Base-by-base conservation (phyloP, 2,797 vertebrate species). In the Sebastes umbrosus region DNA sequence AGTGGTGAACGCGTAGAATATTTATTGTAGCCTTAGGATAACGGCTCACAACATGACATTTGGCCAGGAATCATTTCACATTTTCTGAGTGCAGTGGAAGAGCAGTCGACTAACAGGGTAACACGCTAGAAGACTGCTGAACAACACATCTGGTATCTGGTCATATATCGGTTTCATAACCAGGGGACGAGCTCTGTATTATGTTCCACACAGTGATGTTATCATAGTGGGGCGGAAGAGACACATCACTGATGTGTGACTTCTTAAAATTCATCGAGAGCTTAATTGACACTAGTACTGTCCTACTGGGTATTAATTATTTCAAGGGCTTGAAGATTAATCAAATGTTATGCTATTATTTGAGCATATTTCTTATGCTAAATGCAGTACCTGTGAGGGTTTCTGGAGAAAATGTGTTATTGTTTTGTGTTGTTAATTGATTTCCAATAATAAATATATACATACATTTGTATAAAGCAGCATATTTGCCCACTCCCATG, bases 21-120 rank as follows among this genome's bases (percentile, higher is more conserved):
- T 85, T 77, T 75, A 87, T 75, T 67, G 29, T 18, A 46, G 73
- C 80, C 79, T 27, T 0, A 24, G 75, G 84, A 58, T 77, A 29
- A 59, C 59, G 31, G 69, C 57, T 58, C 1, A 0, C 67, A 81
- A n/a, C 39, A 60, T 84, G 77, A 77, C 72, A 81, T 75, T 57
- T 58, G 59, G 32, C 34, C 34, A 63, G 52, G 59, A 50, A 62
- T 50, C 6, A 31, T 73, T 84, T 69, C 36, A 58, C 7, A 60
- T 70, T 78, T 69, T 70, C 16, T 36, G 36, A 72, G 12, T 34
- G 13, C 8, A 18, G 25, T 9, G 20, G n/a, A 59, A 67, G 36
- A 58, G n/a, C 3, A 62, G 8, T 16, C 7, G 14, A 12, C 34
- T 69, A 71, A 72, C 25, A 54, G 4, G 6, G 3, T 20, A 58